Conservation (phyloP, 2,113 vertebrate species). For the Bombycilla garrulus region DNA sequence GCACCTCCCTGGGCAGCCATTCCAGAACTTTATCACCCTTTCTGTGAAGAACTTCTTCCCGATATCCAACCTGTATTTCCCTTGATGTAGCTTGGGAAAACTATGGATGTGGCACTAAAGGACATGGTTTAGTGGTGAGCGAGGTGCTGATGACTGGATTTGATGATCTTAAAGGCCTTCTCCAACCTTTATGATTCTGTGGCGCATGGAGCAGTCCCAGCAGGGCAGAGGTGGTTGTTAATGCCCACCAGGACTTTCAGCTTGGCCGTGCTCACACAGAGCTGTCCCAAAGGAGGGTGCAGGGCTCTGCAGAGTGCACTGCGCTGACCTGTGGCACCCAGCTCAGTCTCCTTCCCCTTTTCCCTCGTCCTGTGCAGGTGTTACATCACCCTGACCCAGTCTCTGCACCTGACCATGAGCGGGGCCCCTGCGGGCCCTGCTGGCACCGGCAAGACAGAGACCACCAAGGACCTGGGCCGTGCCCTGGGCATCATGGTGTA, state of each 20-base stretch:
- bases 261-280: too few species aligned
- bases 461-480: conserved; percentile 93
- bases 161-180: neutral
- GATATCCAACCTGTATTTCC: too few species aligned
- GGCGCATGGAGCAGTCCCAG: neutral
- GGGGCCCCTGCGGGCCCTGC: conserved; percentile 92
- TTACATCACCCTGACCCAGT: conserved; percentile 95
- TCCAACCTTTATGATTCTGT: neutral
- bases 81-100: too few species aligned
- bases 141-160: too few species aligned
- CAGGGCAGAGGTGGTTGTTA: neutral
- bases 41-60: too few species aligned
- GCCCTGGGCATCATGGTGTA: conserved; percentile 95
- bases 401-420: conserved; percentile 93
- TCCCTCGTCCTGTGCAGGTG: conserved; percentile 73
- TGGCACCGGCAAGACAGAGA: conserved; percentile 95
- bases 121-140: neutral
- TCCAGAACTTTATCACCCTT: too few species aligned
- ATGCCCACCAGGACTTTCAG: neutral
- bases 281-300: neutral
- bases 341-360: neutral
- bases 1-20: too few species aligned
- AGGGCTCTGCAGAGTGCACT: neutral
- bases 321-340: neutral
- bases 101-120: neutral